These are phyloP conservation scores for Drosophila bocki DNA, from an alignment of 1,140 invertebrate species.

Conservation along the genomic window DNA sequence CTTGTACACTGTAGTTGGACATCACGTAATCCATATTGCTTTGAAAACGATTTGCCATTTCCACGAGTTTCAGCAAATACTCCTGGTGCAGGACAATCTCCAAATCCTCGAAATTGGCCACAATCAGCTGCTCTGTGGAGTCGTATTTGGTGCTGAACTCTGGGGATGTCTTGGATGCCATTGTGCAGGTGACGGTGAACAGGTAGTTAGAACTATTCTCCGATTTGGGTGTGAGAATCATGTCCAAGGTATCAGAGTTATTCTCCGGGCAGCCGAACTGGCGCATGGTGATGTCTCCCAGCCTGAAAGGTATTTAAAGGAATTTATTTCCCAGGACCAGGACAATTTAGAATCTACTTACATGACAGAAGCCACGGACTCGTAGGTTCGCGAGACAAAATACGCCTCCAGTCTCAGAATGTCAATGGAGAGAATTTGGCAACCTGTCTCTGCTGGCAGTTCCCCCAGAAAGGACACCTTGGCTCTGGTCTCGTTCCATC, in stretches of 20 bases:
- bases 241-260: slow-evolving; percentile 86
- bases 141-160: slow-evolving; percentile 93
- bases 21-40: slow-evolving; percentile 64
- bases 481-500: slow-evolving; percentile 3
- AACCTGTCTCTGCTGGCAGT: background rate
- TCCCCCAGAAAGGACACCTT: background rate
- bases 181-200: slow-evolving; percentile 89
- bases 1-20: background rate
- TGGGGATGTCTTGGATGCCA: slow-evolving; percentile 93
- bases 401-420: slow-evolving; percentile 88
- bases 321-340: background rate
- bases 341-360: slow-evolving; percentile 37
- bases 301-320: slow-evolving; percentile 65
- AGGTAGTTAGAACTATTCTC: slow-evolving; percentile 86
- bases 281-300: slow-evolving; percentile 89
- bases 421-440: slow-evolving; percentile 65
- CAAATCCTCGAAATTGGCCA: slow-evolving; percentile 92
- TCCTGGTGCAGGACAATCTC: slow-evolving; percentile 93
- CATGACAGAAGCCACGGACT: slow-evolving; percentile 88
- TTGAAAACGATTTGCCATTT: slow-evolving; percentile 79
- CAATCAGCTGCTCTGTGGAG: slow-evolving; percentile 91
- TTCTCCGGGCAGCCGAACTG: slow-evolving; percentile 87
- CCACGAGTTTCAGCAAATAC: slow-evolving; percentile 88
- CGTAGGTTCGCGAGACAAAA: slow-evolving; percentile 91
- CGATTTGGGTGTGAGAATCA: slow-evolving; percentile 84